Percentiles rank a stretch among this genome's conserved stretches.
These are phyloP conservation scores for Ctenopoma multispine DNA, from an alignment of 2,797 vertebrate species.

Conservation along the genomic window DNA sequence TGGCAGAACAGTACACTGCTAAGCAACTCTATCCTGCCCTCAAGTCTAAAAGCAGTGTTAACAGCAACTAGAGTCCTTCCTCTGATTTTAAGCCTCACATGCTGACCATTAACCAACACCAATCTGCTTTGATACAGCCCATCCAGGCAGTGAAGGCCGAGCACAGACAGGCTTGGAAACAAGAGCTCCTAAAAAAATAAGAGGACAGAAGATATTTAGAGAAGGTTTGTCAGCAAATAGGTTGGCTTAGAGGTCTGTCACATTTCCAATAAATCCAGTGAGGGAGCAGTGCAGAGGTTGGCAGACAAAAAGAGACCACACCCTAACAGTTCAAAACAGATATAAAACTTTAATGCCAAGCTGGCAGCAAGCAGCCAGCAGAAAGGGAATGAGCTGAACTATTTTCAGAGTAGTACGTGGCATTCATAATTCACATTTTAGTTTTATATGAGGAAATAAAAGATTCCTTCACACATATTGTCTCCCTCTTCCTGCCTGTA, in stretches of 20 bases:
- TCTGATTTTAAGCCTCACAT: conserved; percentile 41
- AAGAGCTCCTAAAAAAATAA: conserved; percentile 17
- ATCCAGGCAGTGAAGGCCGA: background rate
- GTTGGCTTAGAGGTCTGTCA: conserved; percentile 40
- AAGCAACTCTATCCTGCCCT: conserved; percentile 56
- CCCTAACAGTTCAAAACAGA: conserved; percentile 74
- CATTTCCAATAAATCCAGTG: conserved; percentile 62
- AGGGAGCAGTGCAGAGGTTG: conserved; percentile 56
- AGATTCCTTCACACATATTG: conserved; percentile 39
- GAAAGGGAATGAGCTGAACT: conserved; percentile 71
- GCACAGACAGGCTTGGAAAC: conserved; percentile 5
- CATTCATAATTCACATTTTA: conserved; percentile 82
- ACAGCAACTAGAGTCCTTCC: conserved; percentile 32
- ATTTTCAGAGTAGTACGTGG: conserved; percentile 74
- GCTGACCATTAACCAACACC: conserved; percentile 50
- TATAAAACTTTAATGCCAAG: conserved; percentile 80
- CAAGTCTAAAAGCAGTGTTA: conserved; percentile 50
- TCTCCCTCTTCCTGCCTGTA: conserved; percentile 37
- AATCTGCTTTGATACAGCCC: conserved; percentile 46
- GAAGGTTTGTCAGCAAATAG: conserved; percentile 49
- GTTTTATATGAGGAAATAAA: conserved; percentile 71
- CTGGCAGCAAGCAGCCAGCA: conserved; percentile 69
- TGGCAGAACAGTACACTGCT: conserved; percentile 40
- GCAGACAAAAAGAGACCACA: conserved; percentile 45
- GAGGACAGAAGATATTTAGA: conserved; percentile 12